These are phyloP conservation scores for Eilema depressum DNA, from an alignment of 2,888 invertebrate species.

Conservation along the genomic window DNA sequence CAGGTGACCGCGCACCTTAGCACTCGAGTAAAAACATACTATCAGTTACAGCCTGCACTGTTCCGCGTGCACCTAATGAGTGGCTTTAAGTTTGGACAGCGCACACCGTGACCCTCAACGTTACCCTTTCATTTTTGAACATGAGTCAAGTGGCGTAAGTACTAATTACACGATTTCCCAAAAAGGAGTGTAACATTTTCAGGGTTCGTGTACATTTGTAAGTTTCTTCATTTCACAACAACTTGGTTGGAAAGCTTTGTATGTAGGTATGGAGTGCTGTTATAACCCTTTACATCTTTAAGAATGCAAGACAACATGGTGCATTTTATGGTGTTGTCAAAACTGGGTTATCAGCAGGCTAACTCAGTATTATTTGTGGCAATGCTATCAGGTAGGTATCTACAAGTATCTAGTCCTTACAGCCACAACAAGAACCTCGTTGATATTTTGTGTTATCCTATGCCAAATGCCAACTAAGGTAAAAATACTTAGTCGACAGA, in stretches of 20 bases:
- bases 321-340: too few species aligned
- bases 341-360: too few species aligned
- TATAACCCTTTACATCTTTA: not conserved
- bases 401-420: too few species aligned
- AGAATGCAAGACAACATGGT: too few species aligned
- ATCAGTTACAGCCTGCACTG: conserved; percentile 40
- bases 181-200: not conserved
- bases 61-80: conserved; percentile 14
- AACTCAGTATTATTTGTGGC: too few species aligned
- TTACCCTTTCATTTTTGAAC: not conserved
- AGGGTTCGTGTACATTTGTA: not conserved
- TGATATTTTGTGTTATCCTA: too few species aligned
- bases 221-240: not conserved
- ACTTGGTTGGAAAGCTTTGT: not conserved
- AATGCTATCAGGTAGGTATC: too few species aligned
- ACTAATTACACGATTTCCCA: not conserved
- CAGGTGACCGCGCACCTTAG: conserved; percentile 55
- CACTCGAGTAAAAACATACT: conserved; percentile 41
- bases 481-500: too few species aligned
- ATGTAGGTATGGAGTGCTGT: too few species aligned
- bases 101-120: not conserved
- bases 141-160: not conserved
- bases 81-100: conserved; percentile 11
- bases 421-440: too few species aligned
- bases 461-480: too few species aligned